These are phyloP conservation scores for Osedax frankpressi DNA, from an alignment of 2,888 invertebrate genomes.

Conservation along the genomic window DNA sequence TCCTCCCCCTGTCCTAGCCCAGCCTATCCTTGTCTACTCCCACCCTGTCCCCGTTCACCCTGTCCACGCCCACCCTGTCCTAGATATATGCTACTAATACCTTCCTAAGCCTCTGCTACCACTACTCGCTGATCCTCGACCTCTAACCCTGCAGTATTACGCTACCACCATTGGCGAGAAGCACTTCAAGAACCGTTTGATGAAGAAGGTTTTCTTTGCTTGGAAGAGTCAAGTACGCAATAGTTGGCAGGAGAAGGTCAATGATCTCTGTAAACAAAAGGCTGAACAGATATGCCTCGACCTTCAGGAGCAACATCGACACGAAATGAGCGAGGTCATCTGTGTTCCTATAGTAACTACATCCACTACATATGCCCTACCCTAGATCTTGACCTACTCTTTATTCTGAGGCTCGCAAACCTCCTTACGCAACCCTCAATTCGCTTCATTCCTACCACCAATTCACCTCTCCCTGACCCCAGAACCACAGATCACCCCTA, in stretches of 20 bases:
- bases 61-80: not conserved
- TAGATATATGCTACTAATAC: too few relatives aligned
- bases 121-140: not conserved
- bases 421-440: too few relatives aligned
- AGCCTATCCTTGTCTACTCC: not conserved
- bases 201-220: constrained; percentile 7
- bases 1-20: not conserved
- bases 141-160: constrained; percentile 31
- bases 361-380: too few relatives aligned
- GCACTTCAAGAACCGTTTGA: constrained; percentile 34
- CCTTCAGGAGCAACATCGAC: not conserved
- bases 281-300: not conserved
- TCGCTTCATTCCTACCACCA: too few relatives aligned
- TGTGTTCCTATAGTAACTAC: too few relatives aligned
- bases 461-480: too few relatives aligned
- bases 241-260: constrained; percentile 38
- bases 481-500: too few relatives aligned
- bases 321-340: not conserved
- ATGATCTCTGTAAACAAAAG: constrained; percentile 42
- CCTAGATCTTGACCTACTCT: too few relatives aligned
- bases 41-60: not conserved
- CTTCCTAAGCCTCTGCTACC: not conserved
- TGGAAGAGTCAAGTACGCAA: constrained; percentile 40
- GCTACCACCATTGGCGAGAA: constrained; percentile 34
- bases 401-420: too few relatives aligned